Evolutionary conservation across 2,113 vertebrate genomes (phyloP).

Genomic region (Laterallus jamaicensis): DNA sequence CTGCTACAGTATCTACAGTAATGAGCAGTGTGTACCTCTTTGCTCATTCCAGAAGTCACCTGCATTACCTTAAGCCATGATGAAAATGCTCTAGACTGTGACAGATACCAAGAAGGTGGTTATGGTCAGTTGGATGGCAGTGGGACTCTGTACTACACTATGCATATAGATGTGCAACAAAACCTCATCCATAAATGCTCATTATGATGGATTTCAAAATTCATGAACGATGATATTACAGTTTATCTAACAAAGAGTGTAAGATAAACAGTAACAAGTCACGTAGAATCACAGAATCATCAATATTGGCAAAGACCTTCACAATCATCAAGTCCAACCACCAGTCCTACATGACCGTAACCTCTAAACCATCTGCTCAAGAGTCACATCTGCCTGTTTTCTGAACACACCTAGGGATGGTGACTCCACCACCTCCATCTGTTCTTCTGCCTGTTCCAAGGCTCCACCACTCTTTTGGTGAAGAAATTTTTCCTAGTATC

Average conservation of each 20-base stretch:
- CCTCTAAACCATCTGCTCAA: too few relatives aligned
- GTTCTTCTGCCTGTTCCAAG: too few relatives aligned
- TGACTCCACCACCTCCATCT: too few relatives aligned
- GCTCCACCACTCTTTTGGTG: too few relatives aligned
- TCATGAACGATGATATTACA: not conserved
- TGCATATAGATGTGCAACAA: not conserved
- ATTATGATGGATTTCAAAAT: not conserved
- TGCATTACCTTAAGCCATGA: not conserved
- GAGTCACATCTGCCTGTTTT: too few relatives aligned
- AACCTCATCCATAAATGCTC: not conserved
- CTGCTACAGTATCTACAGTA: not conserved
- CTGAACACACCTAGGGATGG: too few relatives aligned
- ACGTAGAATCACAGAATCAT: too few relatives aligned
- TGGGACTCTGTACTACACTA: not conserved
- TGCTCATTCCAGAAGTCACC: not conserved
- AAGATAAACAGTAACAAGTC: not conserved
- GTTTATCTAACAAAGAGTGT: not conserved
- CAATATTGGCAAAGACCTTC: too few relatives aligned
- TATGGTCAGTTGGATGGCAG: not conserved
- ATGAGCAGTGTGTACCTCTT: not conserved
- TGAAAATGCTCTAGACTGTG: not conserved
- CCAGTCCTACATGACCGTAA: too few relatives aligned
- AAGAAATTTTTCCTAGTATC: too few relatives aligned
- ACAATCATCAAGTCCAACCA: too few relatives aligned
- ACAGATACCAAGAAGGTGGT: not conserved